Base-by-base conservation (phyloP, 2,113 vertebrate species). In the Ariopsis seemanni region DNA sequence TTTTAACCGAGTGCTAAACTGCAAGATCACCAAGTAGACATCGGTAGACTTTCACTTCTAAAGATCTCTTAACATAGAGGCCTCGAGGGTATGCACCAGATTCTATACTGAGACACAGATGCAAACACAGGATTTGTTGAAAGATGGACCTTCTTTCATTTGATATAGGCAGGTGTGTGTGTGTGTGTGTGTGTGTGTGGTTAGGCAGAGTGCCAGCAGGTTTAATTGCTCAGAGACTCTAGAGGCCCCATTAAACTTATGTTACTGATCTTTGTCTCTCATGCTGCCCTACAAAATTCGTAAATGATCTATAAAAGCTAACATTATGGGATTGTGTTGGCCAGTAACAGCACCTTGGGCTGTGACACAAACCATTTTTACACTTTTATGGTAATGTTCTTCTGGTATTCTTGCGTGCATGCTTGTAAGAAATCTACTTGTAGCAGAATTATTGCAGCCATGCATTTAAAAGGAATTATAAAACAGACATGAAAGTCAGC, bases 161-260 rank as follows among this genome's bases (percentile, higher is more conserved):
- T 79, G 9, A 69, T 48, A 30, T n/a, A 87, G 90, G 78, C 87
- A 87, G 34, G 57, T 92, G 91, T 90, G 90, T 89, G 90, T 89
- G 58, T 10, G 48, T 42, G 62, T 74, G 85, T 52, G 48, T 42
- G 69, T 77, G 86, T 72, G 75, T 82, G 67, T 71, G 77, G 55
- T 63, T 63, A 77, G 80, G 86, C 69, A 77, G 18, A 57, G 58
- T 5, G 86, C 86, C 86, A 84, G 82, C 52, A 84, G 58, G 72
- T 88, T 84, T 88, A 88, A 88, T 84, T 84, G 86, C 82, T 67
- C 74, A 88, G 82, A 84, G 50, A n/a, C 81, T 84, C 63, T 87
- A 53, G 57, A 62, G 86, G 81, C 69, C 77, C 71, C 81, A 83
- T 78, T 78, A 87, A 65, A 87, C 25, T 72, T 77, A 63, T 87